Base-by-base conservation (phyloP, 1,140 invertebrate genomes). In the Monomorium pharaonis region DNA sequence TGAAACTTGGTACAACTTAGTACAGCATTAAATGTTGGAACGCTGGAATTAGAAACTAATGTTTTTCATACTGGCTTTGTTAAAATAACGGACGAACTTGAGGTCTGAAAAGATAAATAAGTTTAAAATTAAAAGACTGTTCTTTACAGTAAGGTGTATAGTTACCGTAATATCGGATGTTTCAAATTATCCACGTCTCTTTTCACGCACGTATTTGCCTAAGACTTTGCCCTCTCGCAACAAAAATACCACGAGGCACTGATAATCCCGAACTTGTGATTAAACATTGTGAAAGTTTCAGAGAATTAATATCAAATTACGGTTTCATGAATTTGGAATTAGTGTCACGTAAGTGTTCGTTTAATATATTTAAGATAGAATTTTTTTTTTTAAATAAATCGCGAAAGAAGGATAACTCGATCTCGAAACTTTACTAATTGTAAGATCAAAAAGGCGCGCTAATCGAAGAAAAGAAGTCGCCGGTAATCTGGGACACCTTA, bases 161-260 rank as follows among this genome's bases (percentile, higher is more conserved):
- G n/a, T n/a, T n/a, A n/a, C n/a, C n/a, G n/a, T n/a, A n/a, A 5
- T 54, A 81, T 24, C 18, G 37, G 78, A 81, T 72, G 78, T 70
- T n/a, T 9, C 24, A 70, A 21, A 58, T 70, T 21, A 54, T 2
- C 21, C 33, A 30, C 1, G 2, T 27, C 6, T 21, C 27, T 10
- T 33, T 47, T 72, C 16, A 21, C 18, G 18, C 10, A 42, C 30
- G 21, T n/a, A 56, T 30, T 3, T 24, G 16, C 14, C 16, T n/a
- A n/a, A 10, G 6, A 16, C 21, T 56, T 77, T 47, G 10, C 7
- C 21, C 3, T 44, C 37, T 24, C 24, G 21, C 21, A 33, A 27
- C 3, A 6, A 67, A 80, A 67, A 33, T 18, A 10, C 37, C n/a
- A 7, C 6, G 3, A 30, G 9, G 1, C 4, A 18, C 9, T 27